Evolutionary conservation across 2,888 invertebrate genomes (phyloP), one percentile per base, ranked within the genome.

Genomic region (Ashinkailepas kermadecensis): DNA sequence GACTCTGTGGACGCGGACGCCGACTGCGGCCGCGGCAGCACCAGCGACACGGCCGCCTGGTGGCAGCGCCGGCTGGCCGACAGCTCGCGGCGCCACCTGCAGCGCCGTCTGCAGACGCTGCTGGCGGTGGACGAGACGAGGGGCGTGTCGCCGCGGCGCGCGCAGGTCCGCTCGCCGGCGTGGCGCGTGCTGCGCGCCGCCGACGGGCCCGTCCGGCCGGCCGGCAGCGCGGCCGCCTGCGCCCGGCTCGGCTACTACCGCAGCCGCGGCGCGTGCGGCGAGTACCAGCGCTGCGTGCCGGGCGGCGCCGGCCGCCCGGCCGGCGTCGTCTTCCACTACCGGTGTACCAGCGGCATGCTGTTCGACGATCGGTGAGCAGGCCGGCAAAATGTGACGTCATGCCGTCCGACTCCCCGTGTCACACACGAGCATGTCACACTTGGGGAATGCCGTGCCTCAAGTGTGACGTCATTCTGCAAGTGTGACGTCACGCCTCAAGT

Each of bases 271-370:
- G 92, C 93, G 83, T 93, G 93, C 86, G 92, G 92, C 82, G 88
- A 93, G 80, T 94, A 94, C 88, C 94, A 93, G 87, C 92, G 94
- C 82, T 94, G 94, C 86, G 93, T 94, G 87, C 93, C 93, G 86
- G 91, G 93, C 86, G 91, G 91, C 80, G 89, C 91, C 0, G 91
- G 93, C 39, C 11, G 59, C 12, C 11, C 11, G 1, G 92, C 93
- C 85, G 94, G 91, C 86, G 93, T 92, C 25, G 93, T 93, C 70
- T 94, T 94, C 87, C 93, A 94, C 86, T 94, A 93, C 87, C 93
- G 93, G 87, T 94, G 94, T 86, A 94, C 94, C 0, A 90, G 91
- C 56, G 94, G 94, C 11, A 87, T 94, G 82, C 93, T 93, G 0
- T 94, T 94, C 87, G 94, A 94, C 86, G 91, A 74, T 21, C 54